These are phyloP conservation scores for Aelia acuminata DNA, from an alignment of 2,888 invertebrate species.

Conservation along the genomic window DNA sequence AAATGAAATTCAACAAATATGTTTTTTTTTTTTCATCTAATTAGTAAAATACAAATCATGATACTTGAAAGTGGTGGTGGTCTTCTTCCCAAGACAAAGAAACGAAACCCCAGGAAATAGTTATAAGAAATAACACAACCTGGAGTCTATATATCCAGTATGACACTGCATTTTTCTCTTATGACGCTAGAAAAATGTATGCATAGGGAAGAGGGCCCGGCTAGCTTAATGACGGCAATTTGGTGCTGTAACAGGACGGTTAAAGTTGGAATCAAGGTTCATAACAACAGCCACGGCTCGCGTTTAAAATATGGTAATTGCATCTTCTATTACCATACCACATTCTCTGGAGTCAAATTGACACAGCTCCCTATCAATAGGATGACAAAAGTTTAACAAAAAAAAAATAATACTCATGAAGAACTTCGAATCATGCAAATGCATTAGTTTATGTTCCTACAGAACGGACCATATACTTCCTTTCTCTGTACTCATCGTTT, in stretches of 20 bases:
- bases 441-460: neutral
- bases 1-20: no score
- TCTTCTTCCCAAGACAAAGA: neutral
- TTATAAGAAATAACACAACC: neutral
- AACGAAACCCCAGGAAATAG: neutral
- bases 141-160: neutral
- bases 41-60: no score
- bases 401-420: neutral
- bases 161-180: neutral
- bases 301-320: conserved; percentile 12
- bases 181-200: conserved; percentile 41
- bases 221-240: neutral
- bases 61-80: neutral
- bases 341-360: neutral
- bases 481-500: neutral
- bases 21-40: no score
- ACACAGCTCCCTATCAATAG: neutral
- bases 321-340: conserved; percentile 18
- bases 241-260: conserved; percentile 20
- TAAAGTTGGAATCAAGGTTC: neutral
- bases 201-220: neutral
- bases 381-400: neutral
- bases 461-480: neutral
- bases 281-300: neutral
- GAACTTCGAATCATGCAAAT: neutral